Evolutionary conservation across 2,888 invertebrate species (phyloP), one percentile per base, ranked within the genome.

Genomic region (Rosalia funebris): DNA sequence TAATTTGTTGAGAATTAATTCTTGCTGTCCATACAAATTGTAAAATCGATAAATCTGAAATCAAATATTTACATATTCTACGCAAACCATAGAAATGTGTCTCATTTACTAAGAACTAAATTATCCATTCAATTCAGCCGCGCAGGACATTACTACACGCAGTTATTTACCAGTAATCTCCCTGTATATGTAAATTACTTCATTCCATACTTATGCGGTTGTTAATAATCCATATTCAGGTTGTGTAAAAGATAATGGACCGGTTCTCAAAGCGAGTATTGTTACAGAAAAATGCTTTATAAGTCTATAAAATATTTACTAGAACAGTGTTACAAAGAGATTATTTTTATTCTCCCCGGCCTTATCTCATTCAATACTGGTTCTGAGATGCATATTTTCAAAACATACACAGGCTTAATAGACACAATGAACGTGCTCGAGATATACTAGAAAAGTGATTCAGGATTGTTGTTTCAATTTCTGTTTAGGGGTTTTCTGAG

Each of bases 171-270:
- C 32, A 1, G 14, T 25, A 32, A 31, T 32, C 52, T 42, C 52
- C 42, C 52, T 53, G 52, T 53, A 50, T 20, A 53, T 41, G 52
- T 53, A 53, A 53, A 53, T 53, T 53, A 42, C 37, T 53, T 53
- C 52, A 42, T 16, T 42, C 32, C 52, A 32, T 41, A 32, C 52
- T 42, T 53, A 53, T 42, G 42, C 41, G 42, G 42, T 32, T 42
- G 52, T 53, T 53, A 53, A 53, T 53, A 53, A 53, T 53, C 52
- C 52, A 53, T 53, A 53, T 42, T 53, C 52, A 42, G 19, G 52
- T 42, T 42, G 52, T 53, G 52, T 53, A 32, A 53, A 53, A 53
- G 52, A 53, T 53, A 53, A 53, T 53, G 41, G 41, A 53, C 52
- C 52, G 52, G 52, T 53, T 53, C 52, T 53, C 31, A 42, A 53